Evolutionary conservation across 2,888 invertebrate genomes (phyloP).

Genomic region (Nomada flava): DNA sequence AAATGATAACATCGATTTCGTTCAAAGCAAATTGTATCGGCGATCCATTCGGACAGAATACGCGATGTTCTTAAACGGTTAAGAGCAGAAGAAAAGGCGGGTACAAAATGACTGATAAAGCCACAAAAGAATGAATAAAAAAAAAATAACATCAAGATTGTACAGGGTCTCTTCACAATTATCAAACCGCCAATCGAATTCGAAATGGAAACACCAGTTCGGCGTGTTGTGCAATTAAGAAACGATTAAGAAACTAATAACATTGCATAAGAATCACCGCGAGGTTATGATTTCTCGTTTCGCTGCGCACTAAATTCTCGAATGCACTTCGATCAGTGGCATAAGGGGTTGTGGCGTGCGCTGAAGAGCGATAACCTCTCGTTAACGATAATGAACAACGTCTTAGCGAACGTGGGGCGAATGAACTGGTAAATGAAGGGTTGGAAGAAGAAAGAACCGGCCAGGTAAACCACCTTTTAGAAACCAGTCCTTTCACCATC

Average conservation of each 20-base stretch:
- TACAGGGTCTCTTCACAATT: neutral
- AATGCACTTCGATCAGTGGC: constrained; percentile 61
- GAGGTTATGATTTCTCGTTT: constrained; percentile 13
- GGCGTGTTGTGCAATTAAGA: neutral
- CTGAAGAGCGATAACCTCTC: constrained; percentile 62
- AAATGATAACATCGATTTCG: neutral
- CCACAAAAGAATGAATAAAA: neutral
- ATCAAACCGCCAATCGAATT: neutral
- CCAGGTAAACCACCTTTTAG: constrained; percentile 27
- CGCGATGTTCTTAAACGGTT: neutral
- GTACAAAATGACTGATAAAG: neutral
- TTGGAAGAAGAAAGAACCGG: constrained; percentile 40
- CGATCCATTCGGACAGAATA: neutral
- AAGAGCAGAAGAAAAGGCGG: neutral
- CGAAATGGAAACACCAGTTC: neutral
- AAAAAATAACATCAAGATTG: neutral
- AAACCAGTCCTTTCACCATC: constrained; percentile 23
- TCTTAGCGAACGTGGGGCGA: constrained; percentile 56
- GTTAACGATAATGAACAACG: constrained; percentile 70
- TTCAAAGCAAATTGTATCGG: neutral
- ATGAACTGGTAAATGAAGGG: constrained; percentile 33
- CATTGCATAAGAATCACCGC: neutral
- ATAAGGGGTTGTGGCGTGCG: constrained; percentile 49
- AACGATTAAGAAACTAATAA: neutral
- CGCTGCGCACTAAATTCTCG: constrained; percentile 37